Base-by-base conservation (phyloP, 2,888 invertebrate species). In the Tiphia femorata region DNA sequence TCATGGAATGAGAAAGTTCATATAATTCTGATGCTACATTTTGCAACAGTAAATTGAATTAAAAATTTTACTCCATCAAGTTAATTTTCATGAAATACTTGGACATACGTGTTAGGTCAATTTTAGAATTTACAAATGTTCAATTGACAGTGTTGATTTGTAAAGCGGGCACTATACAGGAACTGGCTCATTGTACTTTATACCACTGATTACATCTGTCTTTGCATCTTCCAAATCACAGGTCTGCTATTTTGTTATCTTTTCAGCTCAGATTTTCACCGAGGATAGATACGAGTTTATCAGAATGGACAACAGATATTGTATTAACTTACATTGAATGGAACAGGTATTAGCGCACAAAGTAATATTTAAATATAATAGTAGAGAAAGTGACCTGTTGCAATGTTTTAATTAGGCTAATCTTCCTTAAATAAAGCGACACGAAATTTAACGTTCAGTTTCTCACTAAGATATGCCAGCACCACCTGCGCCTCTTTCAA, bases 401-500 rank as follows among this genome's bases (percentile, higher is more conserved):
- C 35, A 16, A 47, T 16, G 3, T 6, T 44, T 12, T 54, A 50
- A 51, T 44, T 64, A 65, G 38, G 41, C 46, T 42, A 20, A 35
- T 33, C 12, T 44, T 6, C 6, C 2, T 64, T 16, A 14, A 38
- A 44, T 19, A 20, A 61, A 2, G 52, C 50, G 43, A 51, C 43
- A 12, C 48, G 57, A 35, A 42, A 14, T 52, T 53, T 55, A 42
- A 19, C 42, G 35, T 17, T 7, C 17, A 16, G 42, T 49, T 52
- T 49, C 42, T 58, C 37, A 16, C 33, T 37, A 6, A 62, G 57
- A 67, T 58, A 70, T 70, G 70, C 70, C 70, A 68, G 67, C 82
- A 59, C 80, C 75, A 37, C 76, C 82, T 42, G 79, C 77, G 35
- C 75, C 81, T 25, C 72, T 77, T 42, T 73, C 78, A 40, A 78